Conservation (phyloP, 2,888 invertebrate species). For the Serrognathus titanus region DNA sequence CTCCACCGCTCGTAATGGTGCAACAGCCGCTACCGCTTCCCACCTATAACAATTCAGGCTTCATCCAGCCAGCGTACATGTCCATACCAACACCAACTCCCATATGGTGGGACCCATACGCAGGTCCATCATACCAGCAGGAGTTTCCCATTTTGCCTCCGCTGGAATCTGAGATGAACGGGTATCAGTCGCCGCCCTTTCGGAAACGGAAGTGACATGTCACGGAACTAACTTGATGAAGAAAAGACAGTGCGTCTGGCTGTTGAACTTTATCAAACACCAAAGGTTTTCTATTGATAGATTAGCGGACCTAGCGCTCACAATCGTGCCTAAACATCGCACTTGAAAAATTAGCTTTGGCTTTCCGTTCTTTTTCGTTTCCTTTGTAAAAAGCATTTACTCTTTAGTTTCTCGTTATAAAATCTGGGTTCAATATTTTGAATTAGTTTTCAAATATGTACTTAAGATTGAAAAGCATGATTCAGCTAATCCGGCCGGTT, state of each 20-base stretch:
- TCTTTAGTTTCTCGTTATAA: too few relatives aligned
- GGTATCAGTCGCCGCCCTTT: constrained; percentile 39
- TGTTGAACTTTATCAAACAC: constrained; percentile 25
- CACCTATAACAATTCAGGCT: constrained; percentile 30
- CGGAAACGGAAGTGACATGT: constrained; percentile 45
- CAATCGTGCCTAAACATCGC: constrained; percentile 36
- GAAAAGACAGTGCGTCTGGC: not conserved
- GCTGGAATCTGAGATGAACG: constrained; percentile 29
- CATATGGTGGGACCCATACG: constrained; percentile 43
- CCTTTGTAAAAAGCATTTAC: too few relatives aligned
- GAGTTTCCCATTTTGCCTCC: constrained; percentile 37
- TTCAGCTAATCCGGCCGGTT: too few relatives aligned
- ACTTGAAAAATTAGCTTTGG: constrained; percentile 6
- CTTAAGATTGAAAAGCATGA: too few relatives aligned
- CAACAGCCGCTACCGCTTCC: constrained; percentile 43
- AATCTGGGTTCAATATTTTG: too few relatives aligned
- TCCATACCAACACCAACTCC: constrained; percentile 31
- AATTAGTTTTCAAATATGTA: too few relatives aligned
- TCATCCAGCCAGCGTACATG: constrained; percentile 30
- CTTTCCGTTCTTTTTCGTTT: not conserved
- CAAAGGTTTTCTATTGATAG: constrained; percentile 31
- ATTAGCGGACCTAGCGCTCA: constrained; percentile 21
- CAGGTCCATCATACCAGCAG: constrained; percentile 38
- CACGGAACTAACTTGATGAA: constrained; percentile 7
- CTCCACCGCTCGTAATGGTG: constrained; percentile 41